Evolutionary conservation across 2,797 vertebrate genomes (phyloP), one percentile per base, ranked within the genome.

Genomic region (Takifugu ocellatus): DNA sequence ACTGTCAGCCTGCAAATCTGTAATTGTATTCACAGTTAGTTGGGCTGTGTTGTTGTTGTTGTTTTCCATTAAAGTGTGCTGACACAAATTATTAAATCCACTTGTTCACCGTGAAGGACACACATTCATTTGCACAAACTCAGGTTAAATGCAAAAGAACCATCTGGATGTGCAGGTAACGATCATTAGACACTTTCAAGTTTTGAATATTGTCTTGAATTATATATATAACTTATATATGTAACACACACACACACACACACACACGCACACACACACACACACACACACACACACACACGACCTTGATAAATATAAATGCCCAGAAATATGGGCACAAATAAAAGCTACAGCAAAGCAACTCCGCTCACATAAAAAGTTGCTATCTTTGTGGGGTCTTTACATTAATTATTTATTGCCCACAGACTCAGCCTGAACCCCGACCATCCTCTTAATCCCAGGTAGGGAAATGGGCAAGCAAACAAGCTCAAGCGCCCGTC

Each of bases 51-150:
- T 21, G 21, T 21, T 21, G 47, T 44, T 53, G 52, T 17, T 63
- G 33, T 63, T 51, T 49, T 45, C 3, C 3, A 7, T 15, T 36
- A 10, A 33, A 25, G 21, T 36, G 6, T 6, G n/a, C 42, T 43
- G 14, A 63, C 58, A 68, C 27, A 9, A 36, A 54, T 27, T 24
- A 21, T 61, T 56, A 45, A 49, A 63, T 65, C 44, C 57, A 15
- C 47, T 65, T 27, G 24, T 8, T 25, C 63, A 53, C 47, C 33
- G 9, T 16, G 39, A 25, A 25, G 14, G 57, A 8, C 26, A 33
- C 9, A 8, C n/a, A 3, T 8, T 59, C 26, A 44, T 27, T 21
- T 21, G 21, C 21, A 21, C 25, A 57, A 46, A 48, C 33, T 62
- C 39, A 36, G 56, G 39, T 52, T 45, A 49, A 17, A 33, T n/a